Percentiles rank a stretch among this genome's conserved stretches.
Evolutionary conservation across 2,797 vertebrate genomes (phyloP).

Genomic region (Meriones psammophilus): DNA sequence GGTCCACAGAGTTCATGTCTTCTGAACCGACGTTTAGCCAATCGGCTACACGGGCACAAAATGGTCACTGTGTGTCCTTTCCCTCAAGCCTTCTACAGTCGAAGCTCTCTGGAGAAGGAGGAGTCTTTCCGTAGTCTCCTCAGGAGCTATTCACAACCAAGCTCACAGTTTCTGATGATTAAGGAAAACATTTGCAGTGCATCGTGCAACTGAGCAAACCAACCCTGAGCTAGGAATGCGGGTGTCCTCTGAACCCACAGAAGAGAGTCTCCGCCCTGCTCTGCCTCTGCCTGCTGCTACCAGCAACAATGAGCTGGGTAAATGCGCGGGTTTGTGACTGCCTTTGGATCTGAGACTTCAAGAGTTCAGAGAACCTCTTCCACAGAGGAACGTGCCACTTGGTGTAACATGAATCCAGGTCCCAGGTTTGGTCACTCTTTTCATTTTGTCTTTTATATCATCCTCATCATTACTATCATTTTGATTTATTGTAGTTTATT

Average conservation of each 20-base stretch:
- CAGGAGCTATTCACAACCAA: not conserved
- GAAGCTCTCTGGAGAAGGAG: not conserved
- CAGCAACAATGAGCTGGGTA: too few species aligned
- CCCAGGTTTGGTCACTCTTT: too few species aligned
- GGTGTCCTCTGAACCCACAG: not conserved
- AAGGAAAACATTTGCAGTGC: not conserved
- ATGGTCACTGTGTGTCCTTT: not conserved
- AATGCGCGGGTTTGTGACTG: not conserved
- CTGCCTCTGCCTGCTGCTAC: too few species aligned
- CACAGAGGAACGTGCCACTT: not conserved
- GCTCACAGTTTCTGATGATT: not conserved
- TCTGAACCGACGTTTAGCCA: not conserved
- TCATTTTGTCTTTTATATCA: too few species aligned
- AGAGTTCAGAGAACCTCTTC: not conserved
- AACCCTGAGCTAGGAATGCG: not conserved
- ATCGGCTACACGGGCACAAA: not conserved
- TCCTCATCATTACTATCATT: too few species aligned
- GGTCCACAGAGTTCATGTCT: not conserved
- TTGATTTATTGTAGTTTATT: too few species aligned
- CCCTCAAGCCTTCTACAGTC: not conserved
- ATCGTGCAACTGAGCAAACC: not conserved
- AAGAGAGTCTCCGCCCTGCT: not conserved
- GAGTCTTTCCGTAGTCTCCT: not conserved
- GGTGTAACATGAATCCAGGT: too few species aligned
- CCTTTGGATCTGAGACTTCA: not conserved